phyloP scores from a whole-genome alignment of 1,140 invertebrate species.

The Brachionus manjavacas region DNA sequence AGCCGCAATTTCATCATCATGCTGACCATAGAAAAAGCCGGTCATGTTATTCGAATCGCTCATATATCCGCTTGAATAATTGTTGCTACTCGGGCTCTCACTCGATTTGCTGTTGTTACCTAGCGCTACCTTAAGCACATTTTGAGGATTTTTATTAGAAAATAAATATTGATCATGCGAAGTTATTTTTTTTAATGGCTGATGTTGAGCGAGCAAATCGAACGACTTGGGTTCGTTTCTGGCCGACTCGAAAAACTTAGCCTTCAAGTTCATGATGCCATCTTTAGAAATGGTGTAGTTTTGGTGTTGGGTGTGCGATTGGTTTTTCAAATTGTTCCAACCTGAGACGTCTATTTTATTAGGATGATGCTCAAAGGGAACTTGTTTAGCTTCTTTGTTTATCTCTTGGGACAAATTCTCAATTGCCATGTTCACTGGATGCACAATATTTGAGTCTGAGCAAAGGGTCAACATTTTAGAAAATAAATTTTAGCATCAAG shows the following conservation, averaged over 20 bases:
- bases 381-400: background rate
- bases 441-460: background rate
- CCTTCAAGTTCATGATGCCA: constrained; percentile 18
- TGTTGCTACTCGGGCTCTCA: constrained; percentile 1
- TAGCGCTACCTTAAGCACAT: background rate
- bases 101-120: background rate
- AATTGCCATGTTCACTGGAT: background rate
- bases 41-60: constrained; percentile 24
- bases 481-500: background rate
- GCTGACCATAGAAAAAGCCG: background rate
- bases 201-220: background rate
- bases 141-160: constrained; percentile 24
- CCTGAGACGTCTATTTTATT: constrained; percentile 5
- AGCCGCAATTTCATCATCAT: constrained; percentile 16
- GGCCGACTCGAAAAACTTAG: constrained; percentile 20
- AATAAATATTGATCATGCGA: constrained; percentile 27
- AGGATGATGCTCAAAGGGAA: constrained; percentile 18
- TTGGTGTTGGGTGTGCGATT: background rate
- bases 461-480: background rate
- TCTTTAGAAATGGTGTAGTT: constrained; percentile 34
- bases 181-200: background rate
- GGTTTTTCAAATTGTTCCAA: constrained; percentile 27
- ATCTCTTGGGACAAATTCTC: background rate
- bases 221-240: background rate
- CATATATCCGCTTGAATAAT: background rate